Conservation (phyloP, 2,888 invertebrate species). For the Apodemia duryi region DNA sequence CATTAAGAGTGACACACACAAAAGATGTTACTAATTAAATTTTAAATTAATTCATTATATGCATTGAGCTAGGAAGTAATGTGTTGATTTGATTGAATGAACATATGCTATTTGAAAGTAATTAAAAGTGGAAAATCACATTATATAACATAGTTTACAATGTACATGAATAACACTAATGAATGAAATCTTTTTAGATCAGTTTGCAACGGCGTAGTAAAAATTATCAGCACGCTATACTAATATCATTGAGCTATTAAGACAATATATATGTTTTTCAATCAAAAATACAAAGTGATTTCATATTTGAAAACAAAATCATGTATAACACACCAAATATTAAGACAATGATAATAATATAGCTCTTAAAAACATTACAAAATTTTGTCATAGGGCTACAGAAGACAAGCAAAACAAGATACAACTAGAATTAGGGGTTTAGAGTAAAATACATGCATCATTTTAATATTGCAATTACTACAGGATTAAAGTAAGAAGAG, state of each 20-base stretch:
- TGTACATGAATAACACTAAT: too few species aligned
- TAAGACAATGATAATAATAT: neutral
- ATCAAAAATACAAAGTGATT: too few species aligned
- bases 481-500: slow-evolving; percentile 43
- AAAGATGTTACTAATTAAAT: too few species aligned
- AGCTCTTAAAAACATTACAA: neutral
- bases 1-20: too few species aligned
- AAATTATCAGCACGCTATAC: too few species aligned
- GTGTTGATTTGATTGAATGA: neutral
- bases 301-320: too few species aligned
- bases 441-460: neutral
- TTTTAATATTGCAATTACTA: neutral
- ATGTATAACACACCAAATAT: neutral
- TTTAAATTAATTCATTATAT: neutral
- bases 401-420: neutral
- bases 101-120: neutral
- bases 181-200: too few species aligned
- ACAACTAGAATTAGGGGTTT: neutral
- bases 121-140: neutral
- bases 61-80: neutral
- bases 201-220: too few species aligned
- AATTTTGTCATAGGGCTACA: neutral
- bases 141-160: neutral
- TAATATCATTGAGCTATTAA: neutral
- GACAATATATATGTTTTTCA: too few species aligned